A percentile compares a stretch with the other conserved stretches of the same genome.
These are phyloP conservation scores for Zeus faber DNA, from an alignment of 2,113 vertebrate species.

Conservation along the genomic window DNA sequence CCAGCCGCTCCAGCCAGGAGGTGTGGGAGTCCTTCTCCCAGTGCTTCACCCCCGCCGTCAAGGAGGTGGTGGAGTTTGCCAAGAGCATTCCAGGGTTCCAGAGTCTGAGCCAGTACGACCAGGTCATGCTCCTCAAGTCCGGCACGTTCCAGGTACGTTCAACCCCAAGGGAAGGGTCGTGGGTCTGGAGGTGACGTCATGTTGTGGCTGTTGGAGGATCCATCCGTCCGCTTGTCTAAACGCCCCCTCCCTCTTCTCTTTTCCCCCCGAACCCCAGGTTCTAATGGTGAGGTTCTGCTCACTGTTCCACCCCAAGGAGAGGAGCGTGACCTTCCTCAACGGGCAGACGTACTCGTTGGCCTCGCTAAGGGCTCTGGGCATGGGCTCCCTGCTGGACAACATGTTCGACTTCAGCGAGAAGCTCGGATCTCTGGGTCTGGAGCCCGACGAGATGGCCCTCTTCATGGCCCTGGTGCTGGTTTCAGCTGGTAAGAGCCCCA, in stretches of 20 bases:
- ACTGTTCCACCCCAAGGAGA: slow-evolving; percentile 75
- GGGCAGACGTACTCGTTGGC: slow-evolving; percentile 75
- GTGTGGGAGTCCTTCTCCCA: slow-evolving; percentile 83
- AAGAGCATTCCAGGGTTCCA: slow-evolving; percentile 82
- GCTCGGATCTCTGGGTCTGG: slow-evolving; percentile 69
- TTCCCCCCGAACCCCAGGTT: slow-evolving; percentile 65
- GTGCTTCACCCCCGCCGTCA: slow-evolving; percentile 80
- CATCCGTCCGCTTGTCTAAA: background rate
- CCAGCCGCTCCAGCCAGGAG: slow-evolving; percentile 75
- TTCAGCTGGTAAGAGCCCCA: slow-evolving; percentile 71
- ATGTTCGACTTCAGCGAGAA: slow-evolving; percentile 83
- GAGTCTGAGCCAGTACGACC: slow-evolving; percentile 76
- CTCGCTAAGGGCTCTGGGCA: slow-evolving; percentile 71
- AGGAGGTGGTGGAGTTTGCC: slow-evolving; percentile 81
- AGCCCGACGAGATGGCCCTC: slow-evolving; percentile 81
- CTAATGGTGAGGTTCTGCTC: slow-evolving; percentile 82
- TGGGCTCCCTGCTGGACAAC: slow-evolving; percentile 68
- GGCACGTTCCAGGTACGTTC: slow-evolving; percentile 78
- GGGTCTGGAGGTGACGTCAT: background rate
- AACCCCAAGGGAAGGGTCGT: background rate
- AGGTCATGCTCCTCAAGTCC: slow-evolving; percentile 81
- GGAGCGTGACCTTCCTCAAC: slow-evolving; percentile 75
- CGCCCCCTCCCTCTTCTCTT: slow-evolving; percentile 9
- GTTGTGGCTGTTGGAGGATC: background rate
- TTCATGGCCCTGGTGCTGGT: slow-evolving; percentile 81